Base-by-base conservation (phyloP, 2,888 invertebrate species). In the Rhamnusium bicolor region DNA sequence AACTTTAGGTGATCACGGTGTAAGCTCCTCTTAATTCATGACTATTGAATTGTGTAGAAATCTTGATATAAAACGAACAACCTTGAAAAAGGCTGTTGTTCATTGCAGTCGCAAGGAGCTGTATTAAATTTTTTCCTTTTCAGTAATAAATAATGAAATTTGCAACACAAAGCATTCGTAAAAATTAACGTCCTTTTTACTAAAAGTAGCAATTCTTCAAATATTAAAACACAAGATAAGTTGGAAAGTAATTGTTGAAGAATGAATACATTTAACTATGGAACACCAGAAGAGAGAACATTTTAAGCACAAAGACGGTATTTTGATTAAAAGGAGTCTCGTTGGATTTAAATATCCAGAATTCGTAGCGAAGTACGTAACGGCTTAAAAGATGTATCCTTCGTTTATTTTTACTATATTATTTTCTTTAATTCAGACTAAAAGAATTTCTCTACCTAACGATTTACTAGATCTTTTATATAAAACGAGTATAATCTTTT, bases 251-350 rank as follows among this genome's bases (percentile, higher is more conserved):
- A 67, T 67, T 65, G 65, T 19, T 67, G 18, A 8, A 40, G 67
- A 67, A 40, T 46, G 67, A 56, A 67, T 67, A 46, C 56, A 46
- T 67, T 56, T 46, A 46, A 56, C 54, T 67, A 40, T 40, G 54
- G 21, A 27, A 53, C 53, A 65, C 53, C 53, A 53, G 40, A 65
- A 32, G 53, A 65, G 47, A 49, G 53, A 53, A n/a, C 65, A 40
- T 65, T 65, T 24, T 56, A 46, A 67, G 19, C 19, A 65, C 65
- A 65, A 65, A 65, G 65, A 27, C 56, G 56, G 54, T 61, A 56
- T 67, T 67, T 56, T 67, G 67, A 67, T 67, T 67, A 54, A 67
- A 56, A 67, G 67, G 46, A 21, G 67, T 24, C 67, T n/a, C 56
- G 54, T 14, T 63, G 47, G 24, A 49, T 63, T 63, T 49, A 61